phyloP scores from a whole-genome alignment of 2,113 vertebrate species.

The Toxotes jaculatrix region DNA sequence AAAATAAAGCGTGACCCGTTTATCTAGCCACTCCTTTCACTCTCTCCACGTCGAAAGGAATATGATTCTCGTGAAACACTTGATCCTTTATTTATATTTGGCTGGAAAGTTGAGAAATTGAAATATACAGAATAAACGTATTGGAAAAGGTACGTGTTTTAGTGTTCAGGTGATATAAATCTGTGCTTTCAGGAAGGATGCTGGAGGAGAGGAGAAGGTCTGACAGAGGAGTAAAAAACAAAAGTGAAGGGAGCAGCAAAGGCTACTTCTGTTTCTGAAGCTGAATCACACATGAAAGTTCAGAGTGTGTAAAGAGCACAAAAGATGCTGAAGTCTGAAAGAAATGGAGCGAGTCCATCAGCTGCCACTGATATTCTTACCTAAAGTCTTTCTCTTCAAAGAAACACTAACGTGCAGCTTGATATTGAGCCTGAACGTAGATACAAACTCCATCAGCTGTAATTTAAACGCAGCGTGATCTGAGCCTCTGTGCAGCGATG shows the following conservation, averaged over 20 bases:
- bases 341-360: neutral
- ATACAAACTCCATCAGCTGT: neutral
- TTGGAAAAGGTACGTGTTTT: too few relatives aligned
- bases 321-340: neutral
- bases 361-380: neutral
- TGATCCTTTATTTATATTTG: neutral
- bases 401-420: too few relatives aligned
- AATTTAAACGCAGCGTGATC: neutral
- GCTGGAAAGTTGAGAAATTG: too few relatives aligned
- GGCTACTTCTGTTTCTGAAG: neutral
- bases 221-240: neutral
- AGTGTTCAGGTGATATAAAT: too few relatives aligned
- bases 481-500: neutral
- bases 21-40: neutral
- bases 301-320: neutral
- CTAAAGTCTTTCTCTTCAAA: too few relatives aligned
- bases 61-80: neutral
- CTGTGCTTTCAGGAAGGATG: neutral
- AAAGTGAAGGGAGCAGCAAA: neutral
- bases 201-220: constrained; percentile 4
- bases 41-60: neutral
- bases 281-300: neutral
- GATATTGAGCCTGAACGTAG: constrained; percentile 2
- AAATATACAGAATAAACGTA: too few relatives aligned
- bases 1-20: neutral